phyloP scores from a whole-genome alignment of 2,888 invertebrate genomes.

The Lasioglossum villosulum region DNA sequence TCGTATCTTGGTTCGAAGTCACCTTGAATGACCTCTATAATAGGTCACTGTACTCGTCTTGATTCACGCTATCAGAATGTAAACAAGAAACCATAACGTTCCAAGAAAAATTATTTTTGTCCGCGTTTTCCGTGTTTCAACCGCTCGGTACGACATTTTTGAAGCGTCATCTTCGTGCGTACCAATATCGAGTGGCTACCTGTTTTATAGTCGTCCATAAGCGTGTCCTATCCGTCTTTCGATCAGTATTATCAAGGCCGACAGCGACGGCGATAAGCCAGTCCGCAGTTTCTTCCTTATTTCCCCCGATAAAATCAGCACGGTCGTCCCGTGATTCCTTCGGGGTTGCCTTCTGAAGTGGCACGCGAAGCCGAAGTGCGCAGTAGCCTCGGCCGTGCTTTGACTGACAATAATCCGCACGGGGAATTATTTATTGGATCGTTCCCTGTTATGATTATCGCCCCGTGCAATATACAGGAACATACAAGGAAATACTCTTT shows the following conservation, averaged over 20 bases:
- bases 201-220: constrained; percentile 3
- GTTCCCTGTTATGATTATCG: constrained; percentile 15
- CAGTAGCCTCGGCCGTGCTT: not conserved
- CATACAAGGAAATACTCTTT: constrained; percentile 7
- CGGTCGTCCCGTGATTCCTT: constrained; percentile 19
- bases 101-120: too few relatives aligned
- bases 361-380: constrained; percentile 20
- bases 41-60: too few relatives aligned
- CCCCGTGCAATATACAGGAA: not conserved
- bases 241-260: constrained; percentile 34
- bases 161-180: not conserved
- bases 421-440: constrained; percentile 35
- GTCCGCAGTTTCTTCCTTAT: constrained; percentile 33
- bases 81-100: too few relatives aligned
- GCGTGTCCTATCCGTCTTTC: constrained; percentile 18
- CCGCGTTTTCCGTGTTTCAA: too few relatives aligned
- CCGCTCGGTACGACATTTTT: not conserved
- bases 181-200: not conserved
- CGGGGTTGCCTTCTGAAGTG: not conserved
- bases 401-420: constrained; percentile 10
- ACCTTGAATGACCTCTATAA: not conserved
- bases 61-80: too few relatives aligned
- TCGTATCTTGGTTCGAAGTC: too few relatives aligned
- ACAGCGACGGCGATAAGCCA: constrained; percentile 32
- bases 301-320: constrained; percentile 39